Evolutionary conservation across 2,113 vertebrate genomes (phyloP).

Genomic region (Gobio gobio): DNA sequence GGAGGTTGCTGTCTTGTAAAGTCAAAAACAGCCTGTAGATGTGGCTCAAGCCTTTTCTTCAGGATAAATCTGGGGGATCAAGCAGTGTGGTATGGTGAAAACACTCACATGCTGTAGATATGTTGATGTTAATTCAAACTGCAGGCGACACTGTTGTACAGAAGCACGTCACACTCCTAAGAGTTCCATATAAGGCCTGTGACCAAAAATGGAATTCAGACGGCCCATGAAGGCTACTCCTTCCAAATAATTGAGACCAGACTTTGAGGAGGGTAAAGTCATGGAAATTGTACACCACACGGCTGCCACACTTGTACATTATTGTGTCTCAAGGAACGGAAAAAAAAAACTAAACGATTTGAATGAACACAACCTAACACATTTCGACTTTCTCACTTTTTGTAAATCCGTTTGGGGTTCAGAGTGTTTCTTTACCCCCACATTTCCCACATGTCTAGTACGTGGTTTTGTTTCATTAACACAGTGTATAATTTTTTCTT

Average conservation of each 20-base stretch:
- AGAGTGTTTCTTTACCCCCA: too few relatives aligned
- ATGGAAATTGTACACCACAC: not conserved
- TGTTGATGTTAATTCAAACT: not conserved
- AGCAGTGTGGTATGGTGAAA: not conserved
- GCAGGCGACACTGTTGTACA: not conserved
- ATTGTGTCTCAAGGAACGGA: not conserved
- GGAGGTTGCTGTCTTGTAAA: not conserved
- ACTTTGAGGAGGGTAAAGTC: not conserved
- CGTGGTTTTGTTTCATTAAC: too few relatives aligned
- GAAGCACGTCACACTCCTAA: not conserved
- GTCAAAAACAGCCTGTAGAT: not conserved
- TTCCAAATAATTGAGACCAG: conserved; percentile 12
- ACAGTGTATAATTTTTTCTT: too few relatives aligned
- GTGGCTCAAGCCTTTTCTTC: not conserved
- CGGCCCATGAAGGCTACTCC: not conserved
- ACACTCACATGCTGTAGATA: not conserved
- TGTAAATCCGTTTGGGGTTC: too few relatives aligned
- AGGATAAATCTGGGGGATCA: not conserved
- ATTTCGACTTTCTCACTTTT: too few relatives aligned
- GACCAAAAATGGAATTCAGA: conserved; percentile 9
- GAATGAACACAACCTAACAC: too few relatives aligned
- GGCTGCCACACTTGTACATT: not conserved
- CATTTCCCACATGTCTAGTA: too few relatives aligned
- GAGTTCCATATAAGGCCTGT: not conserved
- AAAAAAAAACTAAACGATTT: not conserved